These are phyloP conservation scores for Xanthia icteritia DNA, from an alignment of 2,888 invertebrate species.

Conservation along the genomic window DNA sequence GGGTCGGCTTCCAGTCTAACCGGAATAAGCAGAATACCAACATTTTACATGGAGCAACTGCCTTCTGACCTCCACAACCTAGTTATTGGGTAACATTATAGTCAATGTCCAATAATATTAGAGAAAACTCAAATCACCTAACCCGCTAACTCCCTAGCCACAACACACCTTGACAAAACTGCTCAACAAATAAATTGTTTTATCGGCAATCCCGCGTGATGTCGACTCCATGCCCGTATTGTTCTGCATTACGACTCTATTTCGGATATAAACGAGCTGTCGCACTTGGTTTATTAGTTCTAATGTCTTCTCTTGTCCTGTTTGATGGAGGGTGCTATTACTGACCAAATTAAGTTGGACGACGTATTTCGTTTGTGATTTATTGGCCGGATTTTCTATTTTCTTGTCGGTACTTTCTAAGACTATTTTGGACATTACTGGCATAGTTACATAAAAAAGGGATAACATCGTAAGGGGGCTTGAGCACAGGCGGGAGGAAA, in stretches of 20 bases:
- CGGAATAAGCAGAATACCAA: no score
- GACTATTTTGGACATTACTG: neutral
- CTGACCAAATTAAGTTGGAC: neutral
- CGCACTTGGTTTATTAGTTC: slow-evolving; percentile 50
- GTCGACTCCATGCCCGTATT: slow-evolving; percentile 59
- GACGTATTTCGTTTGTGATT: neutral
- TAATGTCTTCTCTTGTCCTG: slow-evolving; percentile 30
- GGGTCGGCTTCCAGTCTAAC: no score
- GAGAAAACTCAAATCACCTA: neutral
- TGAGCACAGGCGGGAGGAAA: no score
- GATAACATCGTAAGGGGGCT: no score
- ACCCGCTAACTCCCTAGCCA: slow-evolving; percentile 60
- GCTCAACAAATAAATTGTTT: slow-evolving; percentile 74
- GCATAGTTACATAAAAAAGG: no score
- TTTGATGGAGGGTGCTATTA: neutral
- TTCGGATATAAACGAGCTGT: slow-evolving; percentile 48
- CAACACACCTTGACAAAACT: slow-evolving; percentile 61
- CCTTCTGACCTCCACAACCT: no score
- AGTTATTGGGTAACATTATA: no score
- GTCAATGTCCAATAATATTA: neutral
- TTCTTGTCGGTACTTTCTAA: neutral
- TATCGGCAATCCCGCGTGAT: slow-evolving; percentile 69
- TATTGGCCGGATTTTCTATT: neutral
- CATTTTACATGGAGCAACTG: no score
- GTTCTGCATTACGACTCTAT: slow-evolving; percentile 60